Evolutionary conservation across 2,113 vertebrate genomes (phyloP).

Genomic region (Gracilinanus agilis): DNA sequence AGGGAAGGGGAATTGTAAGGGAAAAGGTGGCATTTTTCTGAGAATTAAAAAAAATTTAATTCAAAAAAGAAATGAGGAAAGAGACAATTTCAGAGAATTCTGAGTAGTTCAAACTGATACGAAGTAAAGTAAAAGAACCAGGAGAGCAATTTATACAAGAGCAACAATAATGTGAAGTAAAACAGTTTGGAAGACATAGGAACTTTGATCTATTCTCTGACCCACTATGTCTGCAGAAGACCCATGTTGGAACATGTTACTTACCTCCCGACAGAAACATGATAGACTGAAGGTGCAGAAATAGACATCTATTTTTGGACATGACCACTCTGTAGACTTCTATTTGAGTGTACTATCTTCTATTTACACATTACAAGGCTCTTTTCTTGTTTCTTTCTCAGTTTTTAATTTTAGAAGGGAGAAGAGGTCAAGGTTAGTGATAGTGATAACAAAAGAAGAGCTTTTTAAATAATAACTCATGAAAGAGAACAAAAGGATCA

Average conservation of each 20-base stretch:
- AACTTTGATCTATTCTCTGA: not conserved
- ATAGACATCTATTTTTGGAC: not conserved
- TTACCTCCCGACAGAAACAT: not conserved
- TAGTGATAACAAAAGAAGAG: not conserved
- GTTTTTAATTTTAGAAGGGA: not conserved
- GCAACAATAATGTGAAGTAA: not conserved
- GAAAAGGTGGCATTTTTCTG: not conserved
- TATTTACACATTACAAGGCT: not conserved
- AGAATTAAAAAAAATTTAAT: not conserved
- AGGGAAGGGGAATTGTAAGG: not conserved
- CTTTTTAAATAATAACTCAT: not conserved
- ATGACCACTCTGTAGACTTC: not conserved
- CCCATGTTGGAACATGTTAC: not conserved
- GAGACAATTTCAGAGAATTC: not conserved
- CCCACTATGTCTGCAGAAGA: not conserved
- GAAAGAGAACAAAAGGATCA: not conserved
- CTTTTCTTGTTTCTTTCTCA: not conserved
- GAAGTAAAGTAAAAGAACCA: not conserved
- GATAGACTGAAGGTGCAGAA: not conserved
- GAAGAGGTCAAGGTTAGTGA: not conserved
- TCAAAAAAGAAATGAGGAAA: not conserved
- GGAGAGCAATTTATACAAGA: not conserved
- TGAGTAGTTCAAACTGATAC: not conserved
- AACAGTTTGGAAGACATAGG: not conserved
- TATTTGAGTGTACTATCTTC: not conserved